Evolutionary conservation across 2,888 invertebrate species (phyloP), one percentile per base, ranked within the genome.

Genomic region (Lumbricus terrestris): DNA sequence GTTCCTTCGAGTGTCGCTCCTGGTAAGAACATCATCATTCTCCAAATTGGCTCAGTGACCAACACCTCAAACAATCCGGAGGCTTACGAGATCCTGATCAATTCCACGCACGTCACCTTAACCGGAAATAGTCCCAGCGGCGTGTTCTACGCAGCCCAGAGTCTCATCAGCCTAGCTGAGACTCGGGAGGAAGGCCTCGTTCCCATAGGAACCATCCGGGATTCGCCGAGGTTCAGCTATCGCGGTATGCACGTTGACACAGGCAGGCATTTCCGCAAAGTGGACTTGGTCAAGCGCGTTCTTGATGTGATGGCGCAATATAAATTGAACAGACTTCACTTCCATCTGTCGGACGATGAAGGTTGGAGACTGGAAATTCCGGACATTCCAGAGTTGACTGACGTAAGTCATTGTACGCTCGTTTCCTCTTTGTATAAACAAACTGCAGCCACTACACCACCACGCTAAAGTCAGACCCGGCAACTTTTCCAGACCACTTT

Each of bases 321-420:
- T 92, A 95, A 94, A 90, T 90, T 95, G 91, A 94, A 94, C 92
- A 93, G 92, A 88, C 91, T 95, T 2, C 94, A 94, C 90, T 92
- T 94, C 15, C 95, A 94, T 91, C 91, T 95, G n/a, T 92, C 94
- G 8, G 95, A 95, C 89, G 95, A 95, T 91, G 94, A 94, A 91
- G 94, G 94, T 0, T 94, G 94, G 94, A 91, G 94, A 47, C 90
- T 95, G 0, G 93, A 94, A 90, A 94, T 94, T 2, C 94, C 93
- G 0, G 94, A 93, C 15, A 89, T 94, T 29, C 93, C 93, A 34
- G 94, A 94, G 91, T 92, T 94, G 11, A 94, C 94, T 15, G 90
- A 93, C 91, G 94, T 94, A 82, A 82, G 54, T 37, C 38, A 29
- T 13, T 35, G 20, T 37, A 33, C 37, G n/a, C 5, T 37, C 85